These are phyloP conservation scores for Carposina sasakii DNA, from an alignment of 1,140 invertebrate genomes.

Conservation along the genomic window DNA sequence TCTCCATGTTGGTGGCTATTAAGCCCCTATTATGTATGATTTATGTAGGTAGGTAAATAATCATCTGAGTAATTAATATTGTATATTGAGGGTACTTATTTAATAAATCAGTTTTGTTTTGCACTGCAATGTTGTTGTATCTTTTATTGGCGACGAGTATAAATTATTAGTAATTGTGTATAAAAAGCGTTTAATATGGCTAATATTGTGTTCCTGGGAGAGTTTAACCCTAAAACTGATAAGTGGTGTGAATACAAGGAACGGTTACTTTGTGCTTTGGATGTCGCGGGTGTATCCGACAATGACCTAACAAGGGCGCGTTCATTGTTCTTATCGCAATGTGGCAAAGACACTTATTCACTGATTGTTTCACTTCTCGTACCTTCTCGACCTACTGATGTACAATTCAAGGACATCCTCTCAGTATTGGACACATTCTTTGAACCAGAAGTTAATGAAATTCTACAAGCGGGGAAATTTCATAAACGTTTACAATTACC, in stretches of 20 bases:
- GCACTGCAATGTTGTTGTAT: background rate
- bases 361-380: slow-evolving; percentile 24
- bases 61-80: too few relatives aligned
- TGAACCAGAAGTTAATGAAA: slow-evolving; percentile 30
- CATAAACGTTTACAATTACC: slow-evolving; percentile 21
- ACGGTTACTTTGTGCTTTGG: slow-evolving; percentile 20
- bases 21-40: too few relatives aligned
- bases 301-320: slow-evolving; percentile 15
- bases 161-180: slow-evolving; percentile 13
- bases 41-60: too few relatives aligned
- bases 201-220: slow-evolving; percentile 23
- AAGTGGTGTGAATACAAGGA: slow-evolving; percentile 30
- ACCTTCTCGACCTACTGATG: slow-evolving; percentile 17
- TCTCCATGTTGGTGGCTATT: too few relatives aligned
- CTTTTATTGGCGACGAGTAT: slow-evolving; percentile 21
- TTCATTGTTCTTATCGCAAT: slow-evolving; percentile 26
- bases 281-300: slow-evolving; percentile 8
- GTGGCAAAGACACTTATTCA: slow-evolving; percentile 23
- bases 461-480: slow-evolving; percentile 29
- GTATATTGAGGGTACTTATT: slow-evolving; percentile 81
- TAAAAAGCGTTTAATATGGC: slow-evolving; percentile 17
- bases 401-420: slow-evolving; percentile 18
- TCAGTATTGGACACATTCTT: slow-evolving; percentile 24
- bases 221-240: slow-evolving; percentile 23
- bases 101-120: background rate